Evolutionary conservation across 2,888 invertebrate species (phyloP), one percentile per base, ranked within the genome.

Genomic region (Glaucopsyche alexis): DNA sequence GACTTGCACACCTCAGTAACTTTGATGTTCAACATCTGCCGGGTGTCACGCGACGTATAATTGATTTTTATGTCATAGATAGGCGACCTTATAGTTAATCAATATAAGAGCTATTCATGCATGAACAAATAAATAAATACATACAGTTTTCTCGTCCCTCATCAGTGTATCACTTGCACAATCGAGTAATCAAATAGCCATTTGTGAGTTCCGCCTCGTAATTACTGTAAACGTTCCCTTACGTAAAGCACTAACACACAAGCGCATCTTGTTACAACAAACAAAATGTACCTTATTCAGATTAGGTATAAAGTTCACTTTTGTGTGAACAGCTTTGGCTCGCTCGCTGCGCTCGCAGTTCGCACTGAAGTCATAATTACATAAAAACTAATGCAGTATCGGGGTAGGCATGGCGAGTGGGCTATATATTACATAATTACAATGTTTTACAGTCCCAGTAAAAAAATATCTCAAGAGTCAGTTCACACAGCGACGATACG

Each of bases 101-200:
- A 29, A 29, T 29, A 3, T 29, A 29, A 2, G 29, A 29, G 29
- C 29, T 19, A 55, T 55, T 19, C 2, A 55, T 5, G 19, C 9
- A 9, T 55, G 19, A 55, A 55, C 1, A 55, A 55, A 55, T 55
- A 16, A 38, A 60, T 29, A 0, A 29, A 29, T 29, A 29, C 29
- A 29, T 2, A 29, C 13, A 60, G 29, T 29, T 60, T 60, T 60
- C 60, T 60, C 60, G 29, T 19, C 6, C 19, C 29, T 60, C 29
- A 60, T 60, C 60, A 60, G 29, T 29, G 55, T 60, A 60, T 60
- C 60, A 60, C 60, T 60, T 60, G 60, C 60, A 60, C 60, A 29
- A 60, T 60, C 55, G 19, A 55, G 60, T 11, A 60, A 60, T 60
- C 60, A 60, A 60, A 60, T 60, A 60, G 29, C 14, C 60, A 60